These are phyloP conservation scores for Epistrophe grossulariae DNA, from an alignment of 2,888 invertebrate species.

Conservation along the genomic window DNA sequence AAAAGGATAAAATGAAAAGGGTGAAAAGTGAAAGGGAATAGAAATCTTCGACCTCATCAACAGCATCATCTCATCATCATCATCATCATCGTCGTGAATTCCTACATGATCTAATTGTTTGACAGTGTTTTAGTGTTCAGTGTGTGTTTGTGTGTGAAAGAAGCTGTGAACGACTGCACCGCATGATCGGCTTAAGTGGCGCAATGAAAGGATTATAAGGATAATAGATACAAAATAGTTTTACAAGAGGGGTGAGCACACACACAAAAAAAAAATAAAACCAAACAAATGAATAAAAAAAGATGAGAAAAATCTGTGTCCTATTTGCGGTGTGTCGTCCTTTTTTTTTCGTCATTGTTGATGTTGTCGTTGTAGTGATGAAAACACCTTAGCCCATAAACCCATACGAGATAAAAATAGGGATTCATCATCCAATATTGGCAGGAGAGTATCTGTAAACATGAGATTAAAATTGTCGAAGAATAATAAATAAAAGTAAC, in stretches of 20 bases:
- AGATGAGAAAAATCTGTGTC: constrained; percentile 38
- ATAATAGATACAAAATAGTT: constrained; percentile 50
- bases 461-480: constrained; percentile 61
- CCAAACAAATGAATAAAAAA: constrained; percentile 49
- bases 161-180: constrained; percentile 78
- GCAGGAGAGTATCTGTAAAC: constrained; percentile 69
- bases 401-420: constrained; percentile 17
- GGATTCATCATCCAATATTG: constrained; percentile 56
- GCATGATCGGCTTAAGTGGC: constrained; percentile 84
- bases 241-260: constrained; percentile 43
- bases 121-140: neutral
- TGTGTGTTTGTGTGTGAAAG: constrained; percentile 29
- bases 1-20: constrained; percentile 38
- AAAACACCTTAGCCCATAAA: constrained; percentile 31
- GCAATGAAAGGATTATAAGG: constrained; percentile 83
- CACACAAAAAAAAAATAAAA: too few relatives aligned
- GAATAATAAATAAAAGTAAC: constrained; percentile 29
- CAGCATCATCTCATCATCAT: constrained; percentile 47
- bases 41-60: constrained; percentile 56
- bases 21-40: constrained; percentile 31
- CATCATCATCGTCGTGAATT: constrained; percentile 7
- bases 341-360: constrained; percentile 3
- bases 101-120: constrained; percentile 67
- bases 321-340: constrained; percentile 51
- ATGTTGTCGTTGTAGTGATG: neutral